A percentile compares a stretch with the other conserved stretches of the same genome.
These are phyloP conservation scores for Merops nubicus DNA, from an alignment of 2,113 vertebrate genomes.

Conservation along the genomic window DNA sequence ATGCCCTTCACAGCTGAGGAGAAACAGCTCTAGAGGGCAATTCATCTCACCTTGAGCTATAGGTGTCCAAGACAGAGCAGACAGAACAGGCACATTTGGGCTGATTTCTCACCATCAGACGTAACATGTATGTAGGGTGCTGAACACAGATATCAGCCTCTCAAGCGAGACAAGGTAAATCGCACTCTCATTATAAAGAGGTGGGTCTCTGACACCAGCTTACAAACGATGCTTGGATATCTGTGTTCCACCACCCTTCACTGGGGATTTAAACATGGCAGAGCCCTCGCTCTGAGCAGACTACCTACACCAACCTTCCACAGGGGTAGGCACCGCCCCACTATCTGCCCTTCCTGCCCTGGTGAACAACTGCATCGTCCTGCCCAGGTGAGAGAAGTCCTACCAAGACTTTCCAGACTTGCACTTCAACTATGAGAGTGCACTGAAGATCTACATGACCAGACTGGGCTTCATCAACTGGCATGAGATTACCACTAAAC, in stretches of 20 bases:
- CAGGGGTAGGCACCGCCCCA: background rate
- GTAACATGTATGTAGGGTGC: background rate
- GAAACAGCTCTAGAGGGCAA: background rate
- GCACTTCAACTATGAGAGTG: background rate
- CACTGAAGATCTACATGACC: background rate
- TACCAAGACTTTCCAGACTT: background rate
- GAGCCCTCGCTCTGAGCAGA: background rate
- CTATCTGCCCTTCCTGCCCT: background rate
- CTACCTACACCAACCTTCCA: background rate
- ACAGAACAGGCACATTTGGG: background rate
- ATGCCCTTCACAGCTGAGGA: background rate
- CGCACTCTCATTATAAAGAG: background rate
- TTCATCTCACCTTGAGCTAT: background rate
- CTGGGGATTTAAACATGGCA: background rate
- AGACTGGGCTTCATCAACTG: background rate
- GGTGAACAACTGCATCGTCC: background rate
- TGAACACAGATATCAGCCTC: background rate
- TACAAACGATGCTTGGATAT: background rate
- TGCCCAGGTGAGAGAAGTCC: background rate
- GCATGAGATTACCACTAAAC: background rate
- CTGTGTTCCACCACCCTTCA: background rate
- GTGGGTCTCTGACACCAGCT: background rate
- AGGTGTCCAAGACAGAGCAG: background rate
- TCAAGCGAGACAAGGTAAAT: background rate
- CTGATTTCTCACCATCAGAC: background rate